A percentile compares a stretch with the other conserved stretches of the same genome.
Evolutionary conservation across 1,140 invertebrate species (phyloP).

Genomic region (Mizuhopecten yessoensis): DNA sequence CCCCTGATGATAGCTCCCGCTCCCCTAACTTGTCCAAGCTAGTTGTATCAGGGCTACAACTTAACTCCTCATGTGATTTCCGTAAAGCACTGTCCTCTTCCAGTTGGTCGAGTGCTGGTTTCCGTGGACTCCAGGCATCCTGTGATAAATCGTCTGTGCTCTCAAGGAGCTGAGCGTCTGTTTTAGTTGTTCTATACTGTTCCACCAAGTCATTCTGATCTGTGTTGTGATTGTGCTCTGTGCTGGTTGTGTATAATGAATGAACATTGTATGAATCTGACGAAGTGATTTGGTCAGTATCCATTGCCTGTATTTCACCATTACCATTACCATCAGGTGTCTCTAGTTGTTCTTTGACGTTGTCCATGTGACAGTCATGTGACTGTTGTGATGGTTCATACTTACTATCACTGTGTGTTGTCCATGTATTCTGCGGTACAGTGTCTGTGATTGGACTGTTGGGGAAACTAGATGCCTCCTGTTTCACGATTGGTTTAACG

Average conservation of each 20-base stretch:
- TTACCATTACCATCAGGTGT: constrained; percentile 50
- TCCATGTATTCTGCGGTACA: constrained; percentile 47
- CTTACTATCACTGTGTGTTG: constrained; percentile 48
- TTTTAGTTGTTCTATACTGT: neutral
- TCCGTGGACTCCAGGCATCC: constrained; percentile 51
- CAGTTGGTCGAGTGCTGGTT: neutral
- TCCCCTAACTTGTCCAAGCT: constrained; percentile 57
- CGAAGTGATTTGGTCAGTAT: constrained; percentile 43
- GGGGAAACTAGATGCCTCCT: constrained; percentile 20
- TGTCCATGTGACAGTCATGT: neutral
- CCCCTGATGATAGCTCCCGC: constrained; percentile 49
- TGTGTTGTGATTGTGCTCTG: neutral
- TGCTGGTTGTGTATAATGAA: neutral
- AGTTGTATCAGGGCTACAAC: constrained; percentile 55
- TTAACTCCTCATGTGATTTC: constrained; percentile 29
- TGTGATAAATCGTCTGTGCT: constrained; percentile 58
- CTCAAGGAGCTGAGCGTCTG: constrained; percentile 49
- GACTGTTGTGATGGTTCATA: constrained; percentile 38
- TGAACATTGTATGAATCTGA: neutral
- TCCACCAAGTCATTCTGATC: neutral
- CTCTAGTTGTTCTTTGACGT: constrained; percentile 44
- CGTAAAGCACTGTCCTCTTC: neutral
- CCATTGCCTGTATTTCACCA: constrained; percentile 54
- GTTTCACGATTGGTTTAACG: constrained; percentile 10
- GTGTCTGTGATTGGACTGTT: constrained; percentile 45